Evolutionary conservation across 2,113 vertebrate species (phyloP), one percentile per base, ranked within the genome.

Genomic region (Malurus melanocephalus): DNA sequence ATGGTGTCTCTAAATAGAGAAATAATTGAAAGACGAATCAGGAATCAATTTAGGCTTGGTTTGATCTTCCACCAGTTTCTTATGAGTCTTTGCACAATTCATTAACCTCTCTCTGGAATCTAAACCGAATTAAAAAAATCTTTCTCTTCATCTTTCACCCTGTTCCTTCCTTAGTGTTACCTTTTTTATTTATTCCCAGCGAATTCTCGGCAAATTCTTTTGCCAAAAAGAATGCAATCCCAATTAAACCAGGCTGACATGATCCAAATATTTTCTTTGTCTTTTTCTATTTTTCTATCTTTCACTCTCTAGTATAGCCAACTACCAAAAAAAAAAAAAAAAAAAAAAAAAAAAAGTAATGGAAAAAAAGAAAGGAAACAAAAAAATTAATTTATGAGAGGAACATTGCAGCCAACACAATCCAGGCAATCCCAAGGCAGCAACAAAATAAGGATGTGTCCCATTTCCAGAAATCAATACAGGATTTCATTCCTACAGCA

Each of bases 61-160:
- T 89, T 73, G 56, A 46, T 87, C 35, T 80, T 60, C 26, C 12
- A 69, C 7, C 6, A 8, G 13, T 57, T 87, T 77, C 76, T 80
- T 51, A 35, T 9, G 48, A 82, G 18, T 55, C 17, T 77, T 46
- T 67, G 8, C 16, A 79, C 10, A 66, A 56, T 40, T 49, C 45
- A 57, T 46, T 80, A 67, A 93, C 48, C 43, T 74, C 27, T 26
- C 28, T 68, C 51, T 23, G 13, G 38, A 88, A 46, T 73, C 42
- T 32, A 86, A 86, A 71, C 6, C 23, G 73, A 86, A 91, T 60
- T 52, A 80, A 91, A 93, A 93, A 85, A 20, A 7, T 62, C 27
- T 87, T 81, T 71, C 49, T 72, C 43, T 46, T 32, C 53, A 45
- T 27, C 51, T 87, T 90, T 77, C 16, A 56, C 20, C 19, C 40